Evolutionary conservation across 2,888 invertebrate species (phyloP).

Genomic region (Pachydiplax longipennis): DNA sequence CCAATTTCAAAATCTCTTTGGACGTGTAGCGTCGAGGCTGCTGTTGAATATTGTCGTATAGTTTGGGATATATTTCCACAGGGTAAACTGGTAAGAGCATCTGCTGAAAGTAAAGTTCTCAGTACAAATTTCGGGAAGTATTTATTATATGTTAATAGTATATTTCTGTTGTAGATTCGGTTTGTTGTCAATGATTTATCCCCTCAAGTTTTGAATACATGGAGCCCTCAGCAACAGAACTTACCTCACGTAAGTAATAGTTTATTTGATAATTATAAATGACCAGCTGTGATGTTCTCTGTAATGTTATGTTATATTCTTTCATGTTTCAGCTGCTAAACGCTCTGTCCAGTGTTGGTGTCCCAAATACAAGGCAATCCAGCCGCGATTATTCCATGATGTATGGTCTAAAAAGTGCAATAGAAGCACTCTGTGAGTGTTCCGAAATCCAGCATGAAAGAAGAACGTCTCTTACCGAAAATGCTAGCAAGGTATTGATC

Average conservation of each 20-base stretch:
- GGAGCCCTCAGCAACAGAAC: slow-evolving; percentile 84
- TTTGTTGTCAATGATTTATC: slow-evolving; percentile 89
- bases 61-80: slow-evolving; percentile 97
- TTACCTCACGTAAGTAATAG: slow-evolving; percentile 76
- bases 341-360: slow-evolving; percentile 82
- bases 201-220: slow-evolving; percentile 84
- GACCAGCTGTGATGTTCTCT: neutral
- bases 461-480: slow-evolving; percentile 61
- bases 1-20: slow-evolving; percentile 92
- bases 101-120: neutral
- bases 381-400: slow-evolving; percentile 76
- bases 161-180: slow-evolving; percentile 68
- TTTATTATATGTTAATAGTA: slow-evolving; percentile 43
- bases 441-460: slow-evolving; percentile 76
- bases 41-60: slow-evolving; percentile 94
- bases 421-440: slow-evolving; percentile 83
- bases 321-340: slow-evolving; percentile 72
- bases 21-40: slow-evolving; percentile 95
- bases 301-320: slow-evolving; percentile 9
- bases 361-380: slow-evolving; percentile 68
- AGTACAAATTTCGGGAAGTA: neutral
- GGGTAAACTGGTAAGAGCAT: slow-evolving; percentile 75
- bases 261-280: neutral
- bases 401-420: slow-evolving; percentile 84
- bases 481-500: slow-evolving; percentile 58